Evolutionary conservation across 2,113 vertebrate species (phyloP), one percentile per base, ranked within the genome.

Genomic region (Panthera uncia): DNA sequence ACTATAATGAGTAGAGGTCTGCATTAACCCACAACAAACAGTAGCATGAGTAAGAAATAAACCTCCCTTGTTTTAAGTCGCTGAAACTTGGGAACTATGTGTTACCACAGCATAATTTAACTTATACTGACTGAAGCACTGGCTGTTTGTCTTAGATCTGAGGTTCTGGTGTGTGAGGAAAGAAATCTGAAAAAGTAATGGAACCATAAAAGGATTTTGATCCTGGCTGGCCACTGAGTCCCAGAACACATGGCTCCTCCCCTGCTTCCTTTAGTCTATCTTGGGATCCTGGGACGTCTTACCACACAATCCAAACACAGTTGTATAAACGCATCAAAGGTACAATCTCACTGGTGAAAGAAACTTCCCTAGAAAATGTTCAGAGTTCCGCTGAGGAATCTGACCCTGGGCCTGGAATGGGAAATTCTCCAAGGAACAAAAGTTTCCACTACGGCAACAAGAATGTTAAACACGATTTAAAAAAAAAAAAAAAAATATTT

Each of bases 371-470:
- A 94, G 92, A 84, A 96, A 94, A 98, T 89, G 79, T 92, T 95
- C 87, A 48, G 85, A 97, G 87, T 89, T 96, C 82, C 12, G 15
- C 71, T 61, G 82, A 97, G 91, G 97, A 98, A 97, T 98, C 97
- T 98, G 98, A 98, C 97, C 97, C 95, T 81, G n/a, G 68, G 79
- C 71, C 94, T 95, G 57, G 63, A 93, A 95, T 83, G 92, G 97
- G 95, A 97, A 93, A 68, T 23, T 95, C 52, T 96, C 97, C 94
- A 98, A 97, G 98, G 95, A 95, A 95, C 94, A 97, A 98, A 98
- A 98, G 94, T 98, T 98, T 98, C 98, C 98, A 98, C 98, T 98
- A 83, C 74, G 16, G 95, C 97, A 97, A 97, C 91, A 98, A 97
- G 95, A 98, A 98, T 98, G 98, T 94, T 95, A 97, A 97, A 98